These are phyloP conservation scores for Fistularia commersonii DNA, from an alignment of 2,797 vertebrate species.

Conservation along the genomic window DNA sequence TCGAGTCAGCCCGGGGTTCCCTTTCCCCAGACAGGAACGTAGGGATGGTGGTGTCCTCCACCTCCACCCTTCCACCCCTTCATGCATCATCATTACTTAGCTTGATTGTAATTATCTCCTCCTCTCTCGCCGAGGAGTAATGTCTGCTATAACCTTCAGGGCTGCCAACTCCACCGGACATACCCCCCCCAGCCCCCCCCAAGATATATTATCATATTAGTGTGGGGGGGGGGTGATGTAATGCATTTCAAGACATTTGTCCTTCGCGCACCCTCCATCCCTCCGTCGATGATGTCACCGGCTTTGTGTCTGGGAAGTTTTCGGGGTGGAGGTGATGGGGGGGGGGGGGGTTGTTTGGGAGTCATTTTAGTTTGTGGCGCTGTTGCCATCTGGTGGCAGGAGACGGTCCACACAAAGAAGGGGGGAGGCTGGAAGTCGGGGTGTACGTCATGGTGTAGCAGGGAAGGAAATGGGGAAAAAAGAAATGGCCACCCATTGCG, in stretches of 20 bases:
- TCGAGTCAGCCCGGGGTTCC: too few species aligned
- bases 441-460: too few species aligned
- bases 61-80: too few species aligned
- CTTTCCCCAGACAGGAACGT: too few species aligned
- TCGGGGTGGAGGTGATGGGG: background rate
- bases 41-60: too few species aligned
- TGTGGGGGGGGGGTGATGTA: constrained; percentile 68
- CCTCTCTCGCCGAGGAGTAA: constrained; percentile 51
- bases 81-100: constrained; percentile 27
- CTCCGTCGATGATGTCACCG: constrained; percentile 65
- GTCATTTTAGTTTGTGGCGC: background rate
- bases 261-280: constrained; percentile 70
- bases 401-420: background rate
- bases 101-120: constrained; percentile 39
- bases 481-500: too few species aligned
- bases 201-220: constrained; percentile 72
- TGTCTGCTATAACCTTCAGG: constrained; percentile 69
- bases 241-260: constrained; percentile 70
- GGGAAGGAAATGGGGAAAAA: too few species aligned
- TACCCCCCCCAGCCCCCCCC: constrained; percentile 33
- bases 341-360: constrained; percentile 34
- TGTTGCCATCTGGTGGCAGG: constrained; percentile 51
- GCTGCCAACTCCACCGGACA: constrained; percentile 11
- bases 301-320: constrained; percentile 41
- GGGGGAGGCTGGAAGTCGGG: too few species aligned